Evolutionary conservation across 2,113 vertebrate genomes (phyloP).

Genomic region (Albula goreensis): DNA sequence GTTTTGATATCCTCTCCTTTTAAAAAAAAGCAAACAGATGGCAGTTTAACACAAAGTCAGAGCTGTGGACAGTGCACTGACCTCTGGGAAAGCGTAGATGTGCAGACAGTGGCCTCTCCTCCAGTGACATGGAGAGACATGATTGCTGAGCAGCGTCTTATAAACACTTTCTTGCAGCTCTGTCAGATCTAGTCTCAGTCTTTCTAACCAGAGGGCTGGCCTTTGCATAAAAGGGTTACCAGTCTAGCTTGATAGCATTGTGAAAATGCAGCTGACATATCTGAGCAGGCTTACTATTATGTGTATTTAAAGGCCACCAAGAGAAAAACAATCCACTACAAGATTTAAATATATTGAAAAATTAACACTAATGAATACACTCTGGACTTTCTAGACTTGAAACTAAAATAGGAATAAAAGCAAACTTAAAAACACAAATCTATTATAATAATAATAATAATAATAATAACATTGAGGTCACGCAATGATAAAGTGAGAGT

Average conservation of each 20-base stretch:
- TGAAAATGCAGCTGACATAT: not conserved
- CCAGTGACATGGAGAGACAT: not conserved
- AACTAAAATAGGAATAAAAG: too few species aligned
- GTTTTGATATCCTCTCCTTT: not conserved
- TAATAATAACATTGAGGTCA: too few species aligned
- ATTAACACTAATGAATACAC: too few species aligned
- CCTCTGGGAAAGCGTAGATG: not conserved
- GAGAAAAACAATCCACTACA: too few species aligned
- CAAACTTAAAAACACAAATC: too few species aligned
- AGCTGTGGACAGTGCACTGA: not conserved
- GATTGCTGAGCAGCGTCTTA: not conserved
- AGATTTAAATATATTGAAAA: too few species aligned
- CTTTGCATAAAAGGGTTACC: not conserved
- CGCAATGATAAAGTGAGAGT: too few species aligned
- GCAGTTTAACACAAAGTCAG: not conserved
- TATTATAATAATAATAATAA: too few species aligned
- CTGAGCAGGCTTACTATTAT: not conserved
- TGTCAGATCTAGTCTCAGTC: constrained; percentile 10
- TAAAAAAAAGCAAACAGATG: not conserved
- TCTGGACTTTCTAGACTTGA: too few species aligned
- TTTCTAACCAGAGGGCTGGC: not conserved
- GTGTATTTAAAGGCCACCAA: too few species aligned
- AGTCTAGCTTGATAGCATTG: not conserved
- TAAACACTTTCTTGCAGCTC: not conserved
- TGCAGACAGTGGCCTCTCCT: not conserved